Conservation (phyloP, 2,888 invertebrate species). For the Sinopyrophorus schimmeli region DNA sequence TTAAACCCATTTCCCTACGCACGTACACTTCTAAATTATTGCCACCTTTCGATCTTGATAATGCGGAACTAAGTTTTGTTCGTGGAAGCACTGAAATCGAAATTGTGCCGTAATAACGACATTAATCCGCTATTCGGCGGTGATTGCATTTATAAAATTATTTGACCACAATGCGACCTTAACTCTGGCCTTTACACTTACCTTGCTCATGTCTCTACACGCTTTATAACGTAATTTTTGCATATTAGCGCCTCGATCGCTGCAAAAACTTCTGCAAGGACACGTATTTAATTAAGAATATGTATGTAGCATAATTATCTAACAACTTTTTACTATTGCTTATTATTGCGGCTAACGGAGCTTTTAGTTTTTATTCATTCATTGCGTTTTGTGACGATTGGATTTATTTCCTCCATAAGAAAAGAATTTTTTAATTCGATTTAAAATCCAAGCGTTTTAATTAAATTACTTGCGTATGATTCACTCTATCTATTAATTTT, state of each 20-base stretch:
- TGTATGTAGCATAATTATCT: constrained; percentile 11
- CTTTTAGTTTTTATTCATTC: constrained; percentile 12
- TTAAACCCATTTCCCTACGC: neutral
- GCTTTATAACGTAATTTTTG: constrained; percentile 19
- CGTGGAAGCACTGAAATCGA: too few species aligned
- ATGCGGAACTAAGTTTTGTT: constrained; percentile 47
- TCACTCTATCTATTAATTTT: too few species aligned
- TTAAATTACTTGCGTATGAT: too few species aligned
- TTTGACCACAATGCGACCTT: constrained; percentile 33
- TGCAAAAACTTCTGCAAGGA: constrained; percentile 19
- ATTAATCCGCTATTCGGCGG: constrained; percentile 37
- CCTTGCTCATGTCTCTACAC: constrained; percentile 22
- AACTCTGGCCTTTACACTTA: constrained; percentile 30
- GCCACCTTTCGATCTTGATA: constrained; percentile 46
- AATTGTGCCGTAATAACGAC: constrained; percentile 29
- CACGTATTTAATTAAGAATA: constrained; percentile 19
- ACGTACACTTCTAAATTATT: constrained; percentile 9
- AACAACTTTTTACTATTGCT: constrained; percentile 8
- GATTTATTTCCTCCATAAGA: constrained; percentile 9
- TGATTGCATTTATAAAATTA: constrained; percentile 31
- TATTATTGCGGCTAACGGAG: constrained; percentile 19
- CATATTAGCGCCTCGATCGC: constrained; percentile 8
- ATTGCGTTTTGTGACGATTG: constrained; percentile 11
- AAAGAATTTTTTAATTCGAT: neutral
- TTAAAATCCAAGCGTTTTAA: too few species aligned